Base-by-base conservation (phyloP, 2,113 vertebrate genomes). In the Archilochus colubris region DNA sequence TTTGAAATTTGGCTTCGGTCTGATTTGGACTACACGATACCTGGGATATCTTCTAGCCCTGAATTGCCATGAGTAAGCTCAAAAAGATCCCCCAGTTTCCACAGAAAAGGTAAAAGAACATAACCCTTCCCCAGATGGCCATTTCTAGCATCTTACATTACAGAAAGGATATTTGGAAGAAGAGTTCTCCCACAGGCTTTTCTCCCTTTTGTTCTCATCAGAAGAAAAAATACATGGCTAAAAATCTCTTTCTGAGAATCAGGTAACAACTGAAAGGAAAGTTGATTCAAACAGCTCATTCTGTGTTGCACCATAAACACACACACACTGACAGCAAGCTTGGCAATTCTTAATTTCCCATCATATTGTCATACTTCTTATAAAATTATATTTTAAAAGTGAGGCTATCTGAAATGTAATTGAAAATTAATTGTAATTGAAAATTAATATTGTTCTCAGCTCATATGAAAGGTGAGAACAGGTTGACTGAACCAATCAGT, bases 401-500 rank as follows among this genome's bases (percentile, higher is more conserved):
- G 59, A 69, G 63, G 57, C 9, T 79, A n/a, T n/a, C 36, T 28
- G 23, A 63, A 72, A 85, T 64, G 48, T 33, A 74, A 77, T 9
- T 83, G 89, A 92, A 93, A 93, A 85, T 79, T 36, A 73, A 53
- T 20, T 33, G 33, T 33, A 85, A 77, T 9, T 83, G 89, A 92
- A 93, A 93, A 85, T 79, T 36, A 73, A 53, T 20, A 63, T 69
- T 48, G 67, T 84, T 89, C 54, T 80, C 70, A 68, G 30, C 63
- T 92, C 55, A 61, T 86, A 53, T 76, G 59, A 85, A 86, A 75
- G 40, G 72, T 80, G n/a, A 67, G 70, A 92, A 67, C 15, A 70
- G 46, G 20, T 70, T 89, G 59, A 89, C 27, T 63, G 43, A 89
- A 87, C 62, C 79, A 86, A 92, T 12, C 12, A 58, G 19, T 9